Evolutionary conservation across 2,113 vertebrate genomes (phyloP).

Genomic region (Xenopus borealis): DNA sequence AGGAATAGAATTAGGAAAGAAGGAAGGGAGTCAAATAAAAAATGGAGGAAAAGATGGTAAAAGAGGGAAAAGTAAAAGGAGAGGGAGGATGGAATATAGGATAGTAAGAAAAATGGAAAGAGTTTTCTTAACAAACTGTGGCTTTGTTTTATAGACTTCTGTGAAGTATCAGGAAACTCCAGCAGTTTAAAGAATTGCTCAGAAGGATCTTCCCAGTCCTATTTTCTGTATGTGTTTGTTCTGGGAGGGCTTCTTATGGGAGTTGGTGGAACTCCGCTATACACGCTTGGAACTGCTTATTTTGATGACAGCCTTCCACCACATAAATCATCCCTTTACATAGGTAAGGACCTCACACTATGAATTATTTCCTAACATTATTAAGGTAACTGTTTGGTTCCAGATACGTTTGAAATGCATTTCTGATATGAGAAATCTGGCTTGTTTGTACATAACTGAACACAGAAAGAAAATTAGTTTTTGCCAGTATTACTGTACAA

Average conservation of each 20-base stretch:
- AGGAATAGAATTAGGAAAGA: too few species aligned
- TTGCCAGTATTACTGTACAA: too few species aligned
- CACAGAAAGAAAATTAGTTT: too few species aligned
- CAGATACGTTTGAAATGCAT: too few species aligned
- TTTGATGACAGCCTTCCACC: constrained; percentile 74
- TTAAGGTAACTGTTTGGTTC: too few species aligned
- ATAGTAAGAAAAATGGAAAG: too few species aligned
- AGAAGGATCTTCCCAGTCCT: constrained; percentile 53
- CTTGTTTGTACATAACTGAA: too few species aligned
- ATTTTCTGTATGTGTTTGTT: constrained; percentile 69
- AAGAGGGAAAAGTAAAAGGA: too few species aligned
- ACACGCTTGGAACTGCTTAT: constrained; percentile 73
- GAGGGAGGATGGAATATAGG: too few species aligned
- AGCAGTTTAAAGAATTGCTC: constrained; percentile 46
- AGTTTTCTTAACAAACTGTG: neutral
- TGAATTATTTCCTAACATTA: neutral
- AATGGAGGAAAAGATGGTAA: too few species aligned
- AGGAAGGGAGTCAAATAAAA: too few species aligned
- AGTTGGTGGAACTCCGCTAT: constrained; percentile 70
- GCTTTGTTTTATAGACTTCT: constrained; percentile 59
- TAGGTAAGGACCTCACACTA: constrained; percentile 60
- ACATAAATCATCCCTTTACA: constrained; percentile 72
- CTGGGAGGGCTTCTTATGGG: constrained; percentile 71
- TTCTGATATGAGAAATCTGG: too few species aligned
- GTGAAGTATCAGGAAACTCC: constrained; percentile 43